Evolutionary conservation across 2,888 invertebrate genomes (phyloP).

Genomic region (Dicycla oo): DNA sequence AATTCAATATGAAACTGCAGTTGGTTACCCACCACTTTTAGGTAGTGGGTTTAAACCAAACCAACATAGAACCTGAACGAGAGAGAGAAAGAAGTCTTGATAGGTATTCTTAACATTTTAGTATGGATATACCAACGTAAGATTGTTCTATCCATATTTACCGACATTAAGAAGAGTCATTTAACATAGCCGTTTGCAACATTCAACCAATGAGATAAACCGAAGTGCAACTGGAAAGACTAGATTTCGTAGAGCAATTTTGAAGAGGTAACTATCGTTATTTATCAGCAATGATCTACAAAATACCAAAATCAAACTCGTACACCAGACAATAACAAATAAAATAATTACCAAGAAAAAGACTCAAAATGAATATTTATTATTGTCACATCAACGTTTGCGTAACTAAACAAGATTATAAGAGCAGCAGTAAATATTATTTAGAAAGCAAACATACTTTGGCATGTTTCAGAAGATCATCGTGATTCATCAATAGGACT

Average conservation of each 20-base stretch:
- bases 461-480: constrained; percentile 53
- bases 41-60: background rate
- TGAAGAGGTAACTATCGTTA: background rate
- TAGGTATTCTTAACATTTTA: background rate
- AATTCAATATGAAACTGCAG: background rate
- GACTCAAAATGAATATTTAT: background rate
- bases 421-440: constrained; percentile 33
- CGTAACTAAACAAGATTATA: constrained; percentile 13
- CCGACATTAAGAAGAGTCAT: background rate
- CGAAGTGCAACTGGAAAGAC: background rate
- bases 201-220: background rate
- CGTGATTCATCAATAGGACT: constrained; percentile 73
- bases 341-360: background rate
- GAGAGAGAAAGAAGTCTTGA: background rate
- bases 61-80: background rate
- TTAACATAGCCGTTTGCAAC: background rate
- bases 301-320: constrained; percentile 1
- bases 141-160: background rate
- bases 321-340: background rate
- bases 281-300: background rate
- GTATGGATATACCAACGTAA: background rate
- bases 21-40: background rate
- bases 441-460: constrained; percentile 41
- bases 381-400: constrained; percentile 16
- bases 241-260: background rate